These are phyloP conservation scores for Macrosiphum euphorbiae DNA, from an alignment of 2,888 invertebrate genomes.

Conservation along the genomic window DNA sequence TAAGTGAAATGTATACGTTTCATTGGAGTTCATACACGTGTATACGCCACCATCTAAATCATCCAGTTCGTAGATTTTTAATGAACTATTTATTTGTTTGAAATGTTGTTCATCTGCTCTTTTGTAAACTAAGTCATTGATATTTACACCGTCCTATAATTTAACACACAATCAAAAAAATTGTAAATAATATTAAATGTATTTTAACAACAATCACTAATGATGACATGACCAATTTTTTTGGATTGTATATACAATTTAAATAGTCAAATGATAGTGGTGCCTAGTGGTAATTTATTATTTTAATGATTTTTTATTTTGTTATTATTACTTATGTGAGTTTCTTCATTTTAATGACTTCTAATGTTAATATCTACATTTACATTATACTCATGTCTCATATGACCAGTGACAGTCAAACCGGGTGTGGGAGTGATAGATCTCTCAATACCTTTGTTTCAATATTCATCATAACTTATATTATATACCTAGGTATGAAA, in stretches of 20 bases:
- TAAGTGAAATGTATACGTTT: slow-evolving; percentile 22
- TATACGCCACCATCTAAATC: slow-evolving; percentile 9
- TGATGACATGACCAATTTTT: not conserved
- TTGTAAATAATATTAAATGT: not conserved
- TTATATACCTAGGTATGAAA: too few species aligned
- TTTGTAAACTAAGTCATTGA: slow-evolving; percentile 2
- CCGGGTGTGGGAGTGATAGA: too few species aligned
- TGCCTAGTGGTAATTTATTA: not conserved
- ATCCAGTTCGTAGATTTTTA: slow-evolving; percentile 43
- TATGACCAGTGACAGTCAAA: not conserved
- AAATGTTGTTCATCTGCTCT: slow-evolving; percentile 48
- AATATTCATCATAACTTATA: too few species aligned
- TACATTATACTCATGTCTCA: not conserved
- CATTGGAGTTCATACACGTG: not conserved
- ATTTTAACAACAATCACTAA: not conserved
- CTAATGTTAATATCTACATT: not conserved
- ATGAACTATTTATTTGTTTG: not conserved
- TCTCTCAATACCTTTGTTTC: too few species aligned
- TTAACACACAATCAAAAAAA: not conserved
- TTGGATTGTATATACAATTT: not conserved
- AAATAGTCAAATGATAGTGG: not conserved
- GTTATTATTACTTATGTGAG: not conserved
- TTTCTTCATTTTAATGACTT: not conserved
- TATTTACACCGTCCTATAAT: not conserved
- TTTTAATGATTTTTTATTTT: not conserved